Conservation (phyloP, 2,113 vertebrate genomes). For the Lepidothrix coronata region DNA sequence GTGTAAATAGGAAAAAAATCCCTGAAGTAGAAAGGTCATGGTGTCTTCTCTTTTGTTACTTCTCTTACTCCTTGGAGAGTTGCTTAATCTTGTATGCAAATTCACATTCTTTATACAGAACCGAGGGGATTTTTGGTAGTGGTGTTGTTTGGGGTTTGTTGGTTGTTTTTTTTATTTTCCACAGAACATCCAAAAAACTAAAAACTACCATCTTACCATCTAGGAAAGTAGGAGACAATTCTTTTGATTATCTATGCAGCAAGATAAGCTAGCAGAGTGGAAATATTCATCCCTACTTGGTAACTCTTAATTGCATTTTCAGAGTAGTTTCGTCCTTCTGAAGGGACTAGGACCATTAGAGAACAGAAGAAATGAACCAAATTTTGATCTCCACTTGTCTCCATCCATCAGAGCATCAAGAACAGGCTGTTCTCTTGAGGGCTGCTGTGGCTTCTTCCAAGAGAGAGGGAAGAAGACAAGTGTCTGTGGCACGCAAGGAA, state of each 20-base stretch:
- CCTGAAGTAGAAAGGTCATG: not conserved
- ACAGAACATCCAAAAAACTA: not conserved
- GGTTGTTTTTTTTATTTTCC: not conserved
- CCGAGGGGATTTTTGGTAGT: not conserved
- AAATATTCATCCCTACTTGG: not conserved
- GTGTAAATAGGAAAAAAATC: slow-evolving; percentile 33
- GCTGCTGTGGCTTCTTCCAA: not conserved
- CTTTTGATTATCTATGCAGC: not conserved
- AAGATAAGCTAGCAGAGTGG: not conserved
- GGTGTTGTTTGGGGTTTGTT: not conserved
- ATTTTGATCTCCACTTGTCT: not conserved
- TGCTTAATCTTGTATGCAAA: slow-evolving; percentile 5
- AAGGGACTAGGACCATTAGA: not conserved
- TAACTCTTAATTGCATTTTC: not conserved
- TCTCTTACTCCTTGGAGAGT: not conserved
- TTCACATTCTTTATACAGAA: slow-evolving; percentile 32
- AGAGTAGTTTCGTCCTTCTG: not conserved
- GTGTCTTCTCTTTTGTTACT: not conserved
- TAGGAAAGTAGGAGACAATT: not conserved
- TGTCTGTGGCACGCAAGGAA: not conserved
- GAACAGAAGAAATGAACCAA: not conserved
- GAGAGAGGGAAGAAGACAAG: not conserved
- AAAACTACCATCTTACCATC: not conserved
- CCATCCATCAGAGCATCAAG: not conserved
- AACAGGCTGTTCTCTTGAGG: not conserved